These are phyloP conservation scores for Cheilosia impressa DNA, from an alignment of 2,888 invertebrate genomes.

Conservation along the genomic window DNA sequence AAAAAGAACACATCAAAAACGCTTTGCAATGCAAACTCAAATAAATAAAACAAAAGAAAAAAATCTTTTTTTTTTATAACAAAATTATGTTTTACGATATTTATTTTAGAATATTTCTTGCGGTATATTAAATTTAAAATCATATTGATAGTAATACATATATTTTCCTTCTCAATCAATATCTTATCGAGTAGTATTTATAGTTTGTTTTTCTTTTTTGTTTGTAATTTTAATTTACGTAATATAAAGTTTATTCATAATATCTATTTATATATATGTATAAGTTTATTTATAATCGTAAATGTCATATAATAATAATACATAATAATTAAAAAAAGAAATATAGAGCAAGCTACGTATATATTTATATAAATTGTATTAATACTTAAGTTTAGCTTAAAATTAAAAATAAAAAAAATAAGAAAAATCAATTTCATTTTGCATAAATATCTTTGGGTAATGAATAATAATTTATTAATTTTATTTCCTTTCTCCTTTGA, in stretches of 20 bases:
- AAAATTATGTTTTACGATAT: slow-evolving; percentile 73
- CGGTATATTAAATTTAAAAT: slow-evolving; percentile 65
- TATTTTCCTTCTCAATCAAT: slow-evolving; percentile 48
- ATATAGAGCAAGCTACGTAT: slow-evolving; percentile 65
- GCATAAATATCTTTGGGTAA: slow-evolving; percentile 75
- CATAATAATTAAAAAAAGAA: slow-evolving; percentile 33
- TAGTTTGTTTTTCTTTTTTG: slow-evolving; percentile 51
- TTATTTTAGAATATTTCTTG: slow-evolving; percentile 74
- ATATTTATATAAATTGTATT: slow-evolving; percentile 39
- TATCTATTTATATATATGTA: slow-evolving; percentile 46
- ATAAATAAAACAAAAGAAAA: slow-evolving; percentile 35
- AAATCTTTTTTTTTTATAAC: slow-evolving; percentile 55
- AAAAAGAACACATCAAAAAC: slow-evolving; percentile 4
- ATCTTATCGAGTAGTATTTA: slow-evolving; percentile 74
- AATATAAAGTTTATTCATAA: slow-evolving; percentile 62
- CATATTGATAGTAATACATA: slow-evolving; percentile 66
- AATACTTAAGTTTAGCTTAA: slow-evolving; percentile 68
- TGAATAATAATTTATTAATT: slow-evolving; percentile 68
- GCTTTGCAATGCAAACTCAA: neutral
- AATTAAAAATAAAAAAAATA: slow-evolving; percentile 51
- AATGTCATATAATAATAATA: slow-evolving; percentile 41
- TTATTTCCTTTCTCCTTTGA: slow-evolving; percentile 21
- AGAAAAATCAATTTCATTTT: slow-evolving; percentile 73
- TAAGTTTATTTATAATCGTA: slow-evolving; percentile 46
- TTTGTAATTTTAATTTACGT: slow-evolving; percentile 27